Conservation (phyloP, 2,888 invertebrate genomes). For the Agrenia bidenticulata region DNA sequence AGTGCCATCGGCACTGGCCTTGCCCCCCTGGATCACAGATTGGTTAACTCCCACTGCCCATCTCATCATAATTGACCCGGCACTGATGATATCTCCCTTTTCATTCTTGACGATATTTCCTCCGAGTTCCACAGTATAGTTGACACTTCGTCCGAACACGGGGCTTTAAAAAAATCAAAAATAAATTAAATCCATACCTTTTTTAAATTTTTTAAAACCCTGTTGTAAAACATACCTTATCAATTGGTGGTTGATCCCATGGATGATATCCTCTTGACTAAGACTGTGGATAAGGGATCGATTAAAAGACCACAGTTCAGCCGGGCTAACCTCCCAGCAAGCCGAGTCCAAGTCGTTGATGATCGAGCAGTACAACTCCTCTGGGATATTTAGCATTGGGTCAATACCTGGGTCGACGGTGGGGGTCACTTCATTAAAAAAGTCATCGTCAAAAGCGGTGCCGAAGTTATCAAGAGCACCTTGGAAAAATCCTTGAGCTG, state of each 20-base stretch:
- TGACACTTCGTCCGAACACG: conserved; percentile 65
- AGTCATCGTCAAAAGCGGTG: conserved; percentile 40
- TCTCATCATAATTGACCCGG: conserved; percentile 64
- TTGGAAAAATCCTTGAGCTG: conserved; percentile 22
- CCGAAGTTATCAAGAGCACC: conserved; percentile 41
- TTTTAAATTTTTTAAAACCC: neutral
- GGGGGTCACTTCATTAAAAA: conserved; percentile 18
- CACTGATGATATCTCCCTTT: conserved; percentile 65
- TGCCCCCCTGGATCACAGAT: conserved; percentile 65
- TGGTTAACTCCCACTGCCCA: conserved; percentile 65
- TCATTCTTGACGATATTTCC: conserved; percentile 61
- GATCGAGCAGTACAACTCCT: conserved; percentile 66
- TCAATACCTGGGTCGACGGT: conserved; percentile 57
- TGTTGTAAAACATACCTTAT: conserved; percentile 55
- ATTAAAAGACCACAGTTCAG: conserved; percentile 72
- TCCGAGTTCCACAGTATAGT: conserved; percentile 66
- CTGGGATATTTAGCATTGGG: conserved; percentile 62
- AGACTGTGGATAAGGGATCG: conserved; percentile 60
- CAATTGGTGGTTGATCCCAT: conserved; percentile 63
- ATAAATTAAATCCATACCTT: conserved; percentile 17
- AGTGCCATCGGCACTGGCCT: conserved; percentile 71
- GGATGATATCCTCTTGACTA: conserved; percentile 65
- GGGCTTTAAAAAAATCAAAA: conserved; percentile 59
- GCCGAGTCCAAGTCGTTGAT: conserved; percentile 64
- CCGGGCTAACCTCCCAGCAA: conserved; percentile 67